Base-by-base conservation (phyloP, 2,888 invertebrate genomes). In the Pseudococcus jackbeardsleyi region DNA sequence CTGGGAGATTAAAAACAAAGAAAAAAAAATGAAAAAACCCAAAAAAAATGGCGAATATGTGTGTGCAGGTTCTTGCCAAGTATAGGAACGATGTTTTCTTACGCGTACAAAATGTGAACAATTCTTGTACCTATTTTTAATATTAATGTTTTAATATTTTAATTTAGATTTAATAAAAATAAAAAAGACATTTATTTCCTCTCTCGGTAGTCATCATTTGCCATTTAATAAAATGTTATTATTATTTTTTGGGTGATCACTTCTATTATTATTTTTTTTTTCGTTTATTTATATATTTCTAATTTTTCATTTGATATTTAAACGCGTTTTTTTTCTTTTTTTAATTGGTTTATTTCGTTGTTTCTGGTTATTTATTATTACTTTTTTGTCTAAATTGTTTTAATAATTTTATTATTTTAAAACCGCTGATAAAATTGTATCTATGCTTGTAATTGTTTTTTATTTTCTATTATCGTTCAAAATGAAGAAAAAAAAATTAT, bases 61-160 rank as follows among this genome's bases (percentile, higher is more conserved):
- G 42, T 42, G 77, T 48, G 87, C 48, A 87, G 50, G 79, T 79
- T 87, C 87, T 87, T 87, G 87, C 87, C 87, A 87, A 79, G 48
- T 72, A 77, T 79, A 42, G 26, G 79, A 87, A 87, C 79, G 79
- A 87, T 87, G 42, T 87, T 87, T 87, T 87, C 54, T 87, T 77
- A 87, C 79, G 50, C 87, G 87, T 87, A 87, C 87, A 87, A 87
- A 64, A 87, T 87, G 79, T 87, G 87, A 87, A 87, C 87, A 87
- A 87, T 87, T 87, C 87, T 87, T 87, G 87, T 87, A 87, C 87
- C 77, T 87, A 87, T 77, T 77, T 86, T 85, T 86, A 86, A 86
- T 86, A 86, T 86, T 86, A 86, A 86, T 86, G 68, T 86, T 86
- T 64, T 86, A 64, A 68, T 86, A 59, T 64, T 68, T 64, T 86